Conservation (phyloP, 2,113 vertebrate genomes). For the Astur gentilis region DNA sequence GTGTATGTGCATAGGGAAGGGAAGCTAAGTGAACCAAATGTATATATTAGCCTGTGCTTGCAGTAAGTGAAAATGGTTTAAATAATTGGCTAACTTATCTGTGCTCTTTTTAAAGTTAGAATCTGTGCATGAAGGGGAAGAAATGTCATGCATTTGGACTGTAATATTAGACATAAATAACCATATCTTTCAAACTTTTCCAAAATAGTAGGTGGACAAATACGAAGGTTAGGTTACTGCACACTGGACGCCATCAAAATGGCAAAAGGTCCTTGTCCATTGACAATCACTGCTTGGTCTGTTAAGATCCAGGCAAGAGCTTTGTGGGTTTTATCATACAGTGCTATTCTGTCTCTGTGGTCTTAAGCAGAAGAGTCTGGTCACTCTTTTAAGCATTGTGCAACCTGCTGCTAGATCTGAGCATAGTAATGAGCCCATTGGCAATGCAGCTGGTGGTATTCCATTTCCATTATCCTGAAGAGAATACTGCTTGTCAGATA, state of each 20-base stretch:
- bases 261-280: background rate
- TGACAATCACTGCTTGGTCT: background rate
- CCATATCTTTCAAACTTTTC: background rate
- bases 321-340: background rate
- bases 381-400: background rate
- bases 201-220: background rate
- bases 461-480: background rate
- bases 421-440: background rate
- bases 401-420: background rate
- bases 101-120: background rate
- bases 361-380: background rate
- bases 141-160: rapidly evolving
- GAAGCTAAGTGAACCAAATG: background rate
- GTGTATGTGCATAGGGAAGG: background rate
- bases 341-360: background rate
- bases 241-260: background rate
- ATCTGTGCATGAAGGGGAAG: background rate
- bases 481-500: background rate
- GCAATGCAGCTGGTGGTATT: background rate
- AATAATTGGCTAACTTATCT: background rate
- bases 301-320: background rate
- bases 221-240: background rate
- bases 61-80: background rate
- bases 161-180: background rate
- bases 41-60: rapidly evolving